These are phyloP conservation scores for Phylloscopus whistleri DNA, from an alignment of 2,113 vertebrate species.

Conservation along the genomic window DNA sequence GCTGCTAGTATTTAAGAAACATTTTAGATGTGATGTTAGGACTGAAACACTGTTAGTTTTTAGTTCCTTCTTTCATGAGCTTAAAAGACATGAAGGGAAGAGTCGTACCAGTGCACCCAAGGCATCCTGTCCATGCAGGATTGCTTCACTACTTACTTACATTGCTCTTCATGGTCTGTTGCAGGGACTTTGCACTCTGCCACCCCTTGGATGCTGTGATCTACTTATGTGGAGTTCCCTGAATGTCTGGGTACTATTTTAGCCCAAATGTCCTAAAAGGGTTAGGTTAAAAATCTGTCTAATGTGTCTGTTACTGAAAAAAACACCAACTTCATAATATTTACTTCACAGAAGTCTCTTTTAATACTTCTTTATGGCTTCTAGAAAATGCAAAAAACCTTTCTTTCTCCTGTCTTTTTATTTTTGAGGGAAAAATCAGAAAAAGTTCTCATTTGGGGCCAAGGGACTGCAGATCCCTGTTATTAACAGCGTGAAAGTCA, in stretches of 20 bases:
- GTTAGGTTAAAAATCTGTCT: neutral
- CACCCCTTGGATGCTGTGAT: too few species aligned
- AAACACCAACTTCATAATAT: neutral
- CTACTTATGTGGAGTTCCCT: neutral
- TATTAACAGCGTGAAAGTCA: neutral
- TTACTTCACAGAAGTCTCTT: neutral
- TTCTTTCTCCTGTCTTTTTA: neutral
- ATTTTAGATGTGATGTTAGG: neutral
- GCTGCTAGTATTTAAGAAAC: neutral
- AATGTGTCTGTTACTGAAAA: neutral
- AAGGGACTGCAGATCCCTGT: neutral
- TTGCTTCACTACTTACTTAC: neutral
- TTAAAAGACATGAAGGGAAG: neutral
- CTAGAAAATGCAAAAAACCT: neutral
- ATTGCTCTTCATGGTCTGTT: accelerated
- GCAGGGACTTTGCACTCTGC: neutral
- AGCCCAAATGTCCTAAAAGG: neutral
- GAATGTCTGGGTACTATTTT: neutral
- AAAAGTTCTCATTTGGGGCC: neutral
- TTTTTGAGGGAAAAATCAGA: slow-evolving; percentile 7
- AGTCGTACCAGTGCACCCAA: accelerated
- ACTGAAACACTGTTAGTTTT: neutral
- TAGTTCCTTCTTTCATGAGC: neutral
- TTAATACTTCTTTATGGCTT: neutral
- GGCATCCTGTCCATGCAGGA: neutral